These are phyloP conservation scores for Temnothorax ravouxi DNA, from an alignment of 2,888 invertebrate genomes.

Conservation along the genomic window DNA sequence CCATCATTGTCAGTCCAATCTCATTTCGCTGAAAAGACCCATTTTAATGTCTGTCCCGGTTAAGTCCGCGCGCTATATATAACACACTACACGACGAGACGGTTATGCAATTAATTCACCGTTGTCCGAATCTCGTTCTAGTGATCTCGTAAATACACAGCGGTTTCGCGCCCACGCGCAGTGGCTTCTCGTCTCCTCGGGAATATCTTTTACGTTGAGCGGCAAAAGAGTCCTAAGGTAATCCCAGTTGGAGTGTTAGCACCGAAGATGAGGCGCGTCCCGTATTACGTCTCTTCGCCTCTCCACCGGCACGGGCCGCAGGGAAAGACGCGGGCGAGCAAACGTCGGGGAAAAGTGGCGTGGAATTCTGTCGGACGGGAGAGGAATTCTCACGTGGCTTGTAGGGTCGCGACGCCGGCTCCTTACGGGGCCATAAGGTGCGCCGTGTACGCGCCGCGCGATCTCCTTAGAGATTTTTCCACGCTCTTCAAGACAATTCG, in stretches of 20 bases:
- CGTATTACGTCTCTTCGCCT: slow-evolving; percentile 51
- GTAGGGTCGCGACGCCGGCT: slow-evolving; percentile 56
- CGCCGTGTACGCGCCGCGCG: slow-evolving; percentile 35
- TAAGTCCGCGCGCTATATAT: background rate
- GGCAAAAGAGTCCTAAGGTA: slow-evolving; percentile 45
- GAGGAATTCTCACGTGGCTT: slow-evolving; percentile 70
- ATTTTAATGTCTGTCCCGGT: slow-evolving; percentile 15
- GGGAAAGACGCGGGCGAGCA: slow-evolving; percentile 8
- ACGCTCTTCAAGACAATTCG: slow-evolving; percentile 16
- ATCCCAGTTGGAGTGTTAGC: slow-evolving; percentile 62
- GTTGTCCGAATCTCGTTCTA: slow-evolving; percentile 48
- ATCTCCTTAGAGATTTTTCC: slow-evolving; percentile 42
- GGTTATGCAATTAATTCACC: slow-evolving; percentile 64
- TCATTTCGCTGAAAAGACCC: slow-evolving; percentile 33
- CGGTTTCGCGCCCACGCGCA: background rate
- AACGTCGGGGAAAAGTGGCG: slow-evolving; percentile 21
- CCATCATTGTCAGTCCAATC: slow-evolving; percentile 57
- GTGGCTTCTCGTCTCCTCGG: slow-evolving; percentile 30
- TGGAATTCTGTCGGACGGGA: slow-evolving; percentile 27
- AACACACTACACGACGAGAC: slow-evolving; percentile 45
- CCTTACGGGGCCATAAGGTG: slow-evolving; percentile 50
- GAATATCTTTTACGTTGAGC: slow-evolving; percentile 58
- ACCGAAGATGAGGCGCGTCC: slow-evolving; percentile 57
- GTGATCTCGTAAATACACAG: slow-evolving; percentile 42
- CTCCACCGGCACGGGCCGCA: slow-evolving; percentile 7